phyloP scores from a whole-genome alignment of 2,113 vertebrate species.

The Eonycteris spelaea region DNA sequence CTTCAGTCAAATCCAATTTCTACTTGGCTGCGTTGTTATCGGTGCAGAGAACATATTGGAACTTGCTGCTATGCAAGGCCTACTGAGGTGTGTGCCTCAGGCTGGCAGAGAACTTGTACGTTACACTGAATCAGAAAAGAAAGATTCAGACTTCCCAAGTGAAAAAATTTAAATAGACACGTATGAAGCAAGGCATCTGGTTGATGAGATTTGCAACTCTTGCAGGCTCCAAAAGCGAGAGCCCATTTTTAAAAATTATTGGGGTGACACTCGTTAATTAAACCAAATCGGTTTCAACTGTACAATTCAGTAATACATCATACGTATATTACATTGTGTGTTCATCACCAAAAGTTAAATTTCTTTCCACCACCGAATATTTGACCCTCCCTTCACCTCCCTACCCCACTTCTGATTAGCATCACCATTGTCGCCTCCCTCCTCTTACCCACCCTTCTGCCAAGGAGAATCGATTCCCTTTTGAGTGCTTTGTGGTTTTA shows the following conservation, averaged over 20 bases:
- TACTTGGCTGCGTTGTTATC: neutral
- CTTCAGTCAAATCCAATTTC: neutral
- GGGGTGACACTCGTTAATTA: no score
- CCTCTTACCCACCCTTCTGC: neutral
- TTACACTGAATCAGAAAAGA: neutral
- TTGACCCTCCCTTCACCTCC: no score
- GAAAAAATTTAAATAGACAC: neutral
- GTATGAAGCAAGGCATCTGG: neutral
- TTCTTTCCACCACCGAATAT: no score
- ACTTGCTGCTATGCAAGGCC: accelerated
- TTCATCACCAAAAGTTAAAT: no score
- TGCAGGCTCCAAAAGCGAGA: neutral
- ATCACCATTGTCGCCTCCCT: accelerated
- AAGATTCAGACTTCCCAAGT: neutral
- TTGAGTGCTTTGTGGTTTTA: neutral
- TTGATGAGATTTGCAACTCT: neutral
- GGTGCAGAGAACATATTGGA: neutral
- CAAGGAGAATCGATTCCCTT: neutral
- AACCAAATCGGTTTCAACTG: no score
- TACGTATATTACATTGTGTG: no score
- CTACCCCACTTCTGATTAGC: no score
- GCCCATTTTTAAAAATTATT: no score
- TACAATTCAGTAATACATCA: no score
- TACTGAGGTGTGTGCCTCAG: neutral
- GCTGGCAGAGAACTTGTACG: neutral